These are phyloP conservation scores for Anniella stebbinsi DNA, from an alignment of 2,797 vertebrate species.

Conservation along the genomic window DNA sequence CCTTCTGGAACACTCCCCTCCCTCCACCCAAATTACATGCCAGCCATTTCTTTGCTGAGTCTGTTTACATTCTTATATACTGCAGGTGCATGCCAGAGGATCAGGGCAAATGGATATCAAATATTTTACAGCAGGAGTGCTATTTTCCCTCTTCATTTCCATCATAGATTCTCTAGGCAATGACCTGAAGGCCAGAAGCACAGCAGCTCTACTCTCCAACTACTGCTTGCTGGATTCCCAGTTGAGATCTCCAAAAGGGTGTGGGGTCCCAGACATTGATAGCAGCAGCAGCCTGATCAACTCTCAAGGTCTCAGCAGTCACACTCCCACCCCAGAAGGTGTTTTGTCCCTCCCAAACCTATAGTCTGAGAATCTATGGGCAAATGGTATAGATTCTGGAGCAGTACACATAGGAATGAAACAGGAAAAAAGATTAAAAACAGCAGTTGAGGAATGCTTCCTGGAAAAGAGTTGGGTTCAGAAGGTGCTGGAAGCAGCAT, in stretches of 20 bases:
- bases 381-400: background rate
- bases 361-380: background rate
- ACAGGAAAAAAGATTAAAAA: too few relatives aligned
- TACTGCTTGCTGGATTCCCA: background rate
- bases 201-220: background rate
- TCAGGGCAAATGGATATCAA: background rate
- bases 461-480: too few relatives aligned
- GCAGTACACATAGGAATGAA: too few relatives aligned
- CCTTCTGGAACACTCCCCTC: background rate
- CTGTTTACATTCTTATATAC: background rate
- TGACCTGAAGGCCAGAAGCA: background rate
- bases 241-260: background rate
- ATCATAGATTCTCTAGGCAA: background rate
- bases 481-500: too few relatives aligned
- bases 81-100: background rate
- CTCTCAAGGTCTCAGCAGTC: background rate
- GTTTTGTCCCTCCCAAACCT: too few relatives aligned
- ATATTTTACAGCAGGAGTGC: background rate
- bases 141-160: background rate
- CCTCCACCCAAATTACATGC: background rate
- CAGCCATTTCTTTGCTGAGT: background rate
- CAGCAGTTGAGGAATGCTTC: too few relatives aligned
- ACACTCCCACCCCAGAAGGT: background rate
- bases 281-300: background rate
- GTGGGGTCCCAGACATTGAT: background rate